Percentiles rank a stretch among this genome's conserved stretches.
Conservation (phyloP, 2,888 invertebrate genomes). For the Anthoptus insignis region DNA sequence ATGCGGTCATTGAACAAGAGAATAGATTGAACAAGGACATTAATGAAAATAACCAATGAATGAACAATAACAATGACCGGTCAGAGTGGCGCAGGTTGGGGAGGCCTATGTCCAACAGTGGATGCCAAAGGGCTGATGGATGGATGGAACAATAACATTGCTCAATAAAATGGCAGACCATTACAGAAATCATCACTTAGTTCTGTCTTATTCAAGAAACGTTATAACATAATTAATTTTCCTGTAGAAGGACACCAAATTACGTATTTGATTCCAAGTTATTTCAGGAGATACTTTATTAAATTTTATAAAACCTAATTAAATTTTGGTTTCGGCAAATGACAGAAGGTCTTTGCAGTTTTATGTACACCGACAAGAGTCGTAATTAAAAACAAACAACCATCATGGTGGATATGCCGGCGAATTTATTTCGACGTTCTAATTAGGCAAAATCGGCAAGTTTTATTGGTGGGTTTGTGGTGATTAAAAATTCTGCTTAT, state of each 20-base stretch:
- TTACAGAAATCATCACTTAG: too few relatives aligned
- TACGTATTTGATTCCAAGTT: not conserved
- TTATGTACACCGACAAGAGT: constrained; percentile 49
- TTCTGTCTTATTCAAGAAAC: not conserved
- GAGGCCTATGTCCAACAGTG: too few relatives aligned
- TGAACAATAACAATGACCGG: too few relatives aligned
- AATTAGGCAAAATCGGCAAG: constrained; percentile 42
- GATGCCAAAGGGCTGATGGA: too few relatives aligned
- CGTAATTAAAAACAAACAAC: constrained; percentile 68
- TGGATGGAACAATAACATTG: too few relatives aligned
- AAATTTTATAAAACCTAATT: constrained; percentile 20
- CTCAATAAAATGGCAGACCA: too few relatives aligned
- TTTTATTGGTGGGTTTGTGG: constrained; percentile 20
- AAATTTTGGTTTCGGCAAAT: constrained; percentile 14
- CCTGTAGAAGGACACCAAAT: constrained; percentile 13
- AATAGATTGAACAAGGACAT: too few relatives aligned
- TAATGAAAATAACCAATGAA: too few relatives aligned
- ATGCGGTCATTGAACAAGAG: too few relatives aligned
- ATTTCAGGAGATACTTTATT: not conserved
- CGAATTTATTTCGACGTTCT: constrained; percentile 50
- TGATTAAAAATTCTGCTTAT: constrained; percentile 10
- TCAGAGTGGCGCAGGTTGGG: too few relatives aligned
- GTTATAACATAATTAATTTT: too few relatives aligned
- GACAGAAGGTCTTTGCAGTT: constrained; percentile 32
- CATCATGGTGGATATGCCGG: constrained; percentile 53